Percentiles rank a stretch among this genome's conserved stretches.
phyloP scores from a whole-genome alignment of 2,888 invertebrate species.

The Drosophila nr. perissopoda region DNA sequence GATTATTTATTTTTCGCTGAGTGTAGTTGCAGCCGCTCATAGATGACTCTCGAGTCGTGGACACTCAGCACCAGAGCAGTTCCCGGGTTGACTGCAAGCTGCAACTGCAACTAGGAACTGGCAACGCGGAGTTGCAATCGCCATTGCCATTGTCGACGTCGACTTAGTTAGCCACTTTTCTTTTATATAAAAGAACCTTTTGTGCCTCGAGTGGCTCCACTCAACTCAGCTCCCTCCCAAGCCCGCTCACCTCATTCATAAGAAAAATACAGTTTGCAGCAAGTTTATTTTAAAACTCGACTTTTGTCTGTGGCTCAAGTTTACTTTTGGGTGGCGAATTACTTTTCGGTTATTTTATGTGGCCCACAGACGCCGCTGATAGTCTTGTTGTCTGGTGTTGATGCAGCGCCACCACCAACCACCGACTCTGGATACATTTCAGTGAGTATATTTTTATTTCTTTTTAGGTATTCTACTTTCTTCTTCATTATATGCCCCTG shows the following conservation, averaged over 20 bases:
- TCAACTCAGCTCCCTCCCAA: not conserved
- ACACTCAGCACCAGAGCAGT: constrained; percentile 22
- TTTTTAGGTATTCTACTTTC: constrained; percentile 15
- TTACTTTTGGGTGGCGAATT: constrained; percentile 78
- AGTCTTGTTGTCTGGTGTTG: constrained; percentile 76
- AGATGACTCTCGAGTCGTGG: constrained; percentile 56
- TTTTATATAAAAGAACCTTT: constrained; percentile 74
- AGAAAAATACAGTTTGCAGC: constrained; percentile 71
- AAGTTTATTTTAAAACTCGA: constrained; percentile 81
- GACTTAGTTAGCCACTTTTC: constrained; percentile 81
- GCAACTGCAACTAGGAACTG: constrained; percentile 25
- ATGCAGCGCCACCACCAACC: constrained; percentile 49
- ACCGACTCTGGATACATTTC: constrained; percentile 18
- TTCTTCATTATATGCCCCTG: constrained; percentile 6
- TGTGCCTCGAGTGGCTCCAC: constrained; percentile 65
- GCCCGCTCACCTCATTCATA: constrained; percentile 21
- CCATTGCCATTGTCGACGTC: constrained; percentile 10
- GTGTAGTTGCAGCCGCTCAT: constrained; percentile 44
- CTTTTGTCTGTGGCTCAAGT: constrained; percentile 75
- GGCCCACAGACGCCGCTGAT: constrained; percentile 65
- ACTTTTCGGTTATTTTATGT: constrained; percentile 80
- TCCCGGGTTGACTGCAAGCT: constrained; percentile 39
- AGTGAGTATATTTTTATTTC: not conserved
- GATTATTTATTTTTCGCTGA: not conserved
- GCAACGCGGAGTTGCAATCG: constrained; percentile 1